Evolutionary conservation across 2,113 vertebrate genomes (phyloP), one percentile per base, ranked within the genome.

Genomic region (Anguilla rostrata): DNA sequence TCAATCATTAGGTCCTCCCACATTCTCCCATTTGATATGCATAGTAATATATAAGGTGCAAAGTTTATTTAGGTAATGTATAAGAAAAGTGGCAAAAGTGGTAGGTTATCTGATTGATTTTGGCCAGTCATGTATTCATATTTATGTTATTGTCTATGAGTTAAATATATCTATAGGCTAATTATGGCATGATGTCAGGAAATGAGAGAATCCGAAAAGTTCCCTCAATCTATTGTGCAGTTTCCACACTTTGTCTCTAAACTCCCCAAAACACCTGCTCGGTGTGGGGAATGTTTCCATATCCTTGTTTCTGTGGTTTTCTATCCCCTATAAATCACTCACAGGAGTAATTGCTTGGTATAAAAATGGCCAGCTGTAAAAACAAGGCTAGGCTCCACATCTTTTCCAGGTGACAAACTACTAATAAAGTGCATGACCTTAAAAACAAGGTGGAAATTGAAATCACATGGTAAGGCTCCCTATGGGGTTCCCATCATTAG

Each of bases 301-400:
- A 81, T 39, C 41, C 79, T 8, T 81, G 14, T 20, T 34, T 43
- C 6, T 81, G 15, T 56, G 29, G 26, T 83, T 22, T 43, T 84
- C 29, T 66, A 39, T 66, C 3, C 57, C 39, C 18, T 39, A 22
- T 84, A 63, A 63, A 43, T 26, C 41, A 71, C 22, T 78, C 39
- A 43, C 40, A 20, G 15, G 39, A 41, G 16, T 46, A 22, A 12
- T 84, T 60, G 18, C 20, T 16, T 84, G 43, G 18, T 40, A 9
- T n/a, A 71, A 85, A 85, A 78, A 79, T 85, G 43, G 7, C 41
- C 71, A 78, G 84, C 84, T 78, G 84, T 39, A 26, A 46, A 79
- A 78, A 85, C 75, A 85, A 43, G 75, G 40, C n/a, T 34, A 15
- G 22, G 49, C 53, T n/a, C n/a, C 15, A 39, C 39, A 11, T 79